Evolutionary conservation across 2,888 invertebrate species (phyloP), one percentile per base, ranked within the genome.

Genomic region (Agriopis aurantiaria): DNA sequence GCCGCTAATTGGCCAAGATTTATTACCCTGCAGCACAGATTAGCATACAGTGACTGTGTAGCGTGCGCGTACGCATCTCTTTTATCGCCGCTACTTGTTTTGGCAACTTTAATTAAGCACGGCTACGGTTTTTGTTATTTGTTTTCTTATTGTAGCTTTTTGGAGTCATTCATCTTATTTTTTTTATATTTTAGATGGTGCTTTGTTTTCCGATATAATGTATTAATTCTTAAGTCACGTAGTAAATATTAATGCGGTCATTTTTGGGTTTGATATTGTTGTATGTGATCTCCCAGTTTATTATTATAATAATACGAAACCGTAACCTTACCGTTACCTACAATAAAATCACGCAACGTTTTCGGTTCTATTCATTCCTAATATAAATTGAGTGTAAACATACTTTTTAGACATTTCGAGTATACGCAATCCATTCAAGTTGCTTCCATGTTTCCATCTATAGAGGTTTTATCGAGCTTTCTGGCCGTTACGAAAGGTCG

Each of bases 1-100:
- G 80, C 79, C 76, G 78, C 93, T 93, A 93, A 93, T 93, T 93
- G 90, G 93, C 86, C 85, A 87, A 85, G 88, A 93, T 92, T 92
- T 92, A 93, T 91, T 87, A 76, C 75, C 76, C 72, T 68, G 74
- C 75, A 86, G 85, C 80, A 82, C 59, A 67, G 66, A 65, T 61
- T 65, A 65, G 17, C 23, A 53, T 23, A 48, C 14, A 68, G 68
- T 63, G 61, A 53, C 57, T 53, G 11, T 46, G 65, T 52, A 45
- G 57, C 62, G 48, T 65, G 78, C 80, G 81, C 83, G 23, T 17
- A 65, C 58, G 65, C 71, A 56, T 65, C 60, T 63, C 62, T 59
- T 56, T 62, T 62, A 60, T 59, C 53, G 53, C 49, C 23, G 43
- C 52, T 45, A 53, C 59, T 64, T 64, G 46, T 48, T 58, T 60